Evolutionary conservation across 2,797 vertebrate genomes (phyloP), one percentile per base, ranked within the genome.

Genomic region (Notolepis coatsorum): DNA sequence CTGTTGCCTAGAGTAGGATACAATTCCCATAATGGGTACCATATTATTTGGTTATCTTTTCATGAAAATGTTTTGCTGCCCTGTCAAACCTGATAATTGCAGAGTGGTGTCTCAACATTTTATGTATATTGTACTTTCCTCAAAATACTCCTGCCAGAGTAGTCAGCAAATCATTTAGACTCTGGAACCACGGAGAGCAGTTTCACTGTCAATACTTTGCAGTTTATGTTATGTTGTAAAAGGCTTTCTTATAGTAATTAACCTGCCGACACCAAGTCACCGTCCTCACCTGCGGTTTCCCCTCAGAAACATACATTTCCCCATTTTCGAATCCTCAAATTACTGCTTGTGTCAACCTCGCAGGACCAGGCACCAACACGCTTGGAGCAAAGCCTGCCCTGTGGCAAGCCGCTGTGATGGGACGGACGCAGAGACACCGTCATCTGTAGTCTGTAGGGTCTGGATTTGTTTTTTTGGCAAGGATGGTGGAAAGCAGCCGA

Each of bases 241-340:
- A 74, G 46, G 59, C 46, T 45, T 48, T 74, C 69, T 73, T 61
- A 42, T 42, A 38, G 64, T 74, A 84, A 75, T 73, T 74, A 84
- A 84, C 78, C 68, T 77, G 62, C 53, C 70, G 60, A 71, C 75
- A 74, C 62, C 53, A 68, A 76, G 68, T 59, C 69, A 75, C 66
- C 71, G 70, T 72, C 66, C 59, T 70, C 17, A 48, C 71, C 71
- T 68, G 5, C 73, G 75, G 65, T 63, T 77, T 73, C 43, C 72
- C 63, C 50, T 68, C 47, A 64, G 56, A 88, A 85, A 85, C 73
- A 73, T 62, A 7, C 55, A 71, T 79, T 81, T 85, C 67, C 61
- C 58, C 25, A 46, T 79, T 68, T 79, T 79, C 65, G 88, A 87
- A 85, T 85, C 81, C 68, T 75, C 60, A 87, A 88, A 86, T 87